A percentile compares a stretch with the other conserved stretches of the same genome.
Evolutionary conservation across 2,888 invertebrate genomes (phyloP).

Genomic region (Rhagium mordax): DNA sequence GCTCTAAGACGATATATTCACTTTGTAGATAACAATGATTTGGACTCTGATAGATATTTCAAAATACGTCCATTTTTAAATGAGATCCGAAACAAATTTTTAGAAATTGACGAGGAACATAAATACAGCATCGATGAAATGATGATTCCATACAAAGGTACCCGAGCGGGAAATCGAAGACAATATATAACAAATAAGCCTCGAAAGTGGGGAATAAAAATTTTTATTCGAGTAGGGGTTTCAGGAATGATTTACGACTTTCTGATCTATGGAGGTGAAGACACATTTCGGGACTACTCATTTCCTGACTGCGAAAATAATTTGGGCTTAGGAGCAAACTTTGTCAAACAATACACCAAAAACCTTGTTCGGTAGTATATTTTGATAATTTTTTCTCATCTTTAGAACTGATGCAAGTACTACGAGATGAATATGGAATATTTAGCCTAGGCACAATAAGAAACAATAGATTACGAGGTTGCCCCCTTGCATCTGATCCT

Average conservation of each 20-base stretch:
- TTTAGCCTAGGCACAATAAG: conserved; percentile 14
- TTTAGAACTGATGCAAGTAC: conserved; percentile 10
- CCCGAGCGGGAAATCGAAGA: conserved; percentile 24
- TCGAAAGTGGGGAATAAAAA: conserved; percentile 49
- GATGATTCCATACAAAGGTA: conserved; percentile 46
- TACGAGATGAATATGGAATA: conserved; percentile 16
- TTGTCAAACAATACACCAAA: conserved; percentile 4
- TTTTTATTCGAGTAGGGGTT: conserved; percentile 44
- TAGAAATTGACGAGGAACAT: conserved; percentile 37
- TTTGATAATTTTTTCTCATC: conserved; percentile 28
- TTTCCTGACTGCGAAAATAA: neutral
- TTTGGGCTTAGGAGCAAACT: conserved; percentile 19
- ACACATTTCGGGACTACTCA: conserved; percentile 32
- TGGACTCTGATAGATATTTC: conserved; percentile 33
- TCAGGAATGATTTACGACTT: conserved; percentile 46
- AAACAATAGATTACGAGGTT: conserved; percentile 12
- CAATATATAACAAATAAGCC: conserved; percentile 28
- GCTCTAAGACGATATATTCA: conserved; percentile 43
- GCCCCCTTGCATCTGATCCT: conserved; percentile 3
- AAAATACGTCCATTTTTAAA: conserved; percentile 45
- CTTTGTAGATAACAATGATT: conserved; percentile 42
- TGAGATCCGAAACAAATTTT: conserved; percentile 37
- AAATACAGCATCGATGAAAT: conserved; percentile 43
- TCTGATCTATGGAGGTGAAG: conserved; percentile 41
- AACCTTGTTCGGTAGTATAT: conserved; percentile 42